phyloP scores from a whole-genome alignment of 2,888 invertebrate genomes.

The Rotaria magnacalcarata region DNA sequence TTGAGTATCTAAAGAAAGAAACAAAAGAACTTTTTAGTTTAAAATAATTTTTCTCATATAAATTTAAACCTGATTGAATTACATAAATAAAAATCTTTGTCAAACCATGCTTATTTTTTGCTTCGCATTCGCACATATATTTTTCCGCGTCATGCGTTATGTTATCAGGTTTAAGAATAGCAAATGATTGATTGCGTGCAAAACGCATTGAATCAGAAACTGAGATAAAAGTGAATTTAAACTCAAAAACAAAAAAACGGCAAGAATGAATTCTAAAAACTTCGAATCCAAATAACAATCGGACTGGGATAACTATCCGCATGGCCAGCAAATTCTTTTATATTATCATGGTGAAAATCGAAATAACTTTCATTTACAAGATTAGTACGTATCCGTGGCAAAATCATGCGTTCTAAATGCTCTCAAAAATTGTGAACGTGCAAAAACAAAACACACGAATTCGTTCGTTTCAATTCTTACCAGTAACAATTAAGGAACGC shows the following conservation, averaged over 20 bases:
- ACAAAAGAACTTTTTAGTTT: too few relatives aligned
- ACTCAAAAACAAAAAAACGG: neutral
- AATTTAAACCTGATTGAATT: neutral
- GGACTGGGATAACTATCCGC: neutral
- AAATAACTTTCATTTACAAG: neutral
- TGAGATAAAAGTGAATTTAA: neutral
- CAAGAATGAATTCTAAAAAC: neutral
- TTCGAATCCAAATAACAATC: neutral
- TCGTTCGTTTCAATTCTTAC: neutral
- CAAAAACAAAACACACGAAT: neutral
- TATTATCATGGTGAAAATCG: neutral
- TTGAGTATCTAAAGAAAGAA: neutral
- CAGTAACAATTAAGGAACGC: conserved; percentile 5
- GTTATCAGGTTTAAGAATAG: neutral
- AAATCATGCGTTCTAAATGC: conserved; percentile 26
- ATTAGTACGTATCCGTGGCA: conserved; percentile 5
- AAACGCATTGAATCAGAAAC: neutral
- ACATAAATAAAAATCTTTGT: neutral
- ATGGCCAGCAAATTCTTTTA: neutral
- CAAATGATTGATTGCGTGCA: neutral
- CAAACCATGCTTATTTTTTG: conserved; percentile 28
- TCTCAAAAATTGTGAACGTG: neutral
- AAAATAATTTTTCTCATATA: too few relatives aligned
- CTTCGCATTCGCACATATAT: conserved; percentile 23
- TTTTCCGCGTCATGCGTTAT: neutral